A percentile compares a stretch with the other conserved stretches of the same genome.
phyloP scores from a whole-genome alignment of 2,113 vertebrate genomes.

The Corvus cornix region DNA sequence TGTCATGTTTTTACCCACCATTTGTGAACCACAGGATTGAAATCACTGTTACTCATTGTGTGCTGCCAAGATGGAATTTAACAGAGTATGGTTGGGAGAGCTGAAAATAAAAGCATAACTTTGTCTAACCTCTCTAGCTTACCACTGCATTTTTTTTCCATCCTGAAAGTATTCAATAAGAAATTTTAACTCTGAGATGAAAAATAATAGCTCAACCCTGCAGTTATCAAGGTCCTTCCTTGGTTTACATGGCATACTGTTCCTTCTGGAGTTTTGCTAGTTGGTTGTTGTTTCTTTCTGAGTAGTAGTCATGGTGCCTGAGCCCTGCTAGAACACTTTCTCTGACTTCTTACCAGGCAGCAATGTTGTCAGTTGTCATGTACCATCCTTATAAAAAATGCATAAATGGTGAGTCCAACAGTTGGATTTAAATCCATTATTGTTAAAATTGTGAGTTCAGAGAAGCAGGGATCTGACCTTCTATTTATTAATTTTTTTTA shows the following conservation, averaged over 20 bases:
- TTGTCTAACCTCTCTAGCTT: not conserved
- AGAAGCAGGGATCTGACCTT: not conserved
- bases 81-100: not conserved
- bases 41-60: not conserved
- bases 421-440: not conserved
- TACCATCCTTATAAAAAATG: not conserved
- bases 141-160: not conserved
- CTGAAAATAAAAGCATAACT: not conserved
- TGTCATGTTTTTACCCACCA: not conserved
- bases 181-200: not conserved
- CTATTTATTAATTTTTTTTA: not conserved
- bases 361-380: not conserved
- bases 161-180: not conserved
- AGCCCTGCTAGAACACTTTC: not conserved
- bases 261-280: not conserved
- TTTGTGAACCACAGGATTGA: not conserved
- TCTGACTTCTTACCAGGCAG: not conserved
- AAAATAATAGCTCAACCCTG: not conserved
- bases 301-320: not conserved
- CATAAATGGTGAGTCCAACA: not conserved
- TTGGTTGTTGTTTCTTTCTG: rapidly evolving
- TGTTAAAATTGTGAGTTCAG: not conserved
- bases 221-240: not conserved
- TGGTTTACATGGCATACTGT: not conserved
- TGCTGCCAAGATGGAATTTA: not conserved